These are phyloP conservation scores for Magallana nippona DNA, from an alignment of 2,888 invertebrate species.

Conservation along the genomic window DNA sequence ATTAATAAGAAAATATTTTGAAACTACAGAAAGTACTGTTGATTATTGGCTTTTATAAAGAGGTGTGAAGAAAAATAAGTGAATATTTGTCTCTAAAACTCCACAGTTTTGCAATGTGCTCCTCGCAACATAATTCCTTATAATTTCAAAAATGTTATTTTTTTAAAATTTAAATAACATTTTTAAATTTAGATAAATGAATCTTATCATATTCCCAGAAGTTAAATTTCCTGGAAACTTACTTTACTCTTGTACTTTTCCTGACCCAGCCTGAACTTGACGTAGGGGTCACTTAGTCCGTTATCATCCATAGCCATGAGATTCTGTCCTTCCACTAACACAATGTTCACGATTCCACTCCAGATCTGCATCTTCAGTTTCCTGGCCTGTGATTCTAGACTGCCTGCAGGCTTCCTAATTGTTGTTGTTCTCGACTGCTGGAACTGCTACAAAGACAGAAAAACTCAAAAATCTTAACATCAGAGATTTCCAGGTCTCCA, in stretches of 20 bases:
- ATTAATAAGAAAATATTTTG: too few relatives aligned
- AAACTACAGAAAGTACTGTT: too few relatives aligned
- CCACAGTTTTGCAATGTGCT: too few relatives aligned
- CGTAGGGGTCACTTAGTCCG: slow-evolving; percentile 94
- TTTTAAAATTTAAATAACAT: too few relatives aligned
- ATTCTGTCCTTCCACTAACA: slow-evolving; percentile 96
- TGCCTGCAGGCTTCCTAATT: slow-evolving; percentile 21
- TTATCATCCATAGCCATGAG: slow-evolving; percentile 91
- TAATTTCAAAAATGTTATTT: too few relatives aligned
- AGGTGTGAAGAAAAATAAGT: too few relatives aligned
- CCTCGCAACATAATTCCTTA: too few relatives aligned
- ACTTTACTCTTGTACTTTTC: slow-evolving; percentile 98
- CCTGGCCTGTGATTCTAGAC: slow-evolving; percentile 63
- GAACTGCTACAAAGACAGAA: neutral
- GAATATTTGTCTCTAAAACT: too few relatives aligned
- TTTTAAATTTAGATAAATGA: too few relatives aligned
- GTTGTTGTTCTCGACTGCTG: slow-evolving; percentile 16
- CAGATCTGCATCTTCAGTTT: slow-evolving; percentile 95
- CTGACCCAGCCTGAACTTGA: slow-evolving; percentile 97
- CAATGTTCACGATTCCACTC: slow-evolving; percentile 97
- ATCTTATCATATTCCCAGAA: too few relatives aligned
- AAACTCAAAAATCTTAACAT: neutral
- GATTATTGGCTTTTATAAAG: too few relatives aligned
- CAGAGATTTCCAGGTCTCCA: neutral
- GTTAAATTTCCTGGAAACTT: neutral